Evolutionary conservation across 2,888 invertebrate genomes (phyloP), one percentile per base, ranked within the genome.

Genomic region (Cerceris ruficornis): DNA sequence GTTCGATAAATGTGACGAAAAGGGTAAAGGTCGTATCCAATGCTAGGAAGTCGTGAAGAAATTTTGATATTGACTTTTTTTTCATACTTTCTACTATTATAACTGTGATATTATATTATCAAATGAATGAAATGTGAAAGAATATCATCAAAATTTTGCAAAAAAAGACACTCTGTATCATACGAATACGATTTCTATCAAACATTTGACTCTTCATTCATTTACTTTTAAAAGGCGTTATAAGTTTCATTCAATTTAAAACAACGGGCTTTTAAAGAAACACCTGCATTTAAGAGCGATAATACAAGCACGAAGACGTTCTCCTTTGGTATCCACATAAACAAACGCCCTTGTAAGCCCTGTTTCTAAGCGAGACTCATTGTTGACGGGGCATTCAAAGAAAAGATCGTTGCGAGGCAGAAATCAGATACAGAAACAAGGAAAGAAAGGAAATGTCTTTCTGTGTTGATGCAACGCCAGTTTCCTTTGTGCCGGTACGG

Each of bases 311-410:
- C 50, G 15, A 43, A 14, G 9, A n/a, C 43, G 14, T 52, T 65
- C 58, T 43, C 15, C 60, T 43, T 2, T 52, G 46, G 2, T 14
- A 17, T 17, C 46, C 49, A 41, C 55, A 41, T 72, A 65, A 72
- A 72, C 59, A 65, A 72, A 72, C 59, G 52, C 61, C 66, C 17
- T 67, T 60, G 60, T 50, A 60, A 66, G 55, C 49, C 15, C 15
- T 61, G 66, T 55, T 60, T 65, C 8, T 60, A 61, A 17, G 54
- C 42, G 61, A 59, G 62, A 54, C 57, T 78, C 69, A 77, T 74
- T 72, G 59, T 70, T 66, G 62, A 39, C 43, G 52, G 57, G 72
- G 46, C 43, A n/a, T 43, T 69, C 14, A 39, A 62, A 49, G 7
- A 14, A 39, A 41, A n/a, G 57, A 64, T 55, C 13, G 62, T 42